A percentile compares a stretch with the other conserved stretches of the same genome.
These are phyloP conservation scores for Semaprochilodus insignis DNA, from an alignment of 2,797 vertebrate species.

Conservation along the genomic window DNA sequence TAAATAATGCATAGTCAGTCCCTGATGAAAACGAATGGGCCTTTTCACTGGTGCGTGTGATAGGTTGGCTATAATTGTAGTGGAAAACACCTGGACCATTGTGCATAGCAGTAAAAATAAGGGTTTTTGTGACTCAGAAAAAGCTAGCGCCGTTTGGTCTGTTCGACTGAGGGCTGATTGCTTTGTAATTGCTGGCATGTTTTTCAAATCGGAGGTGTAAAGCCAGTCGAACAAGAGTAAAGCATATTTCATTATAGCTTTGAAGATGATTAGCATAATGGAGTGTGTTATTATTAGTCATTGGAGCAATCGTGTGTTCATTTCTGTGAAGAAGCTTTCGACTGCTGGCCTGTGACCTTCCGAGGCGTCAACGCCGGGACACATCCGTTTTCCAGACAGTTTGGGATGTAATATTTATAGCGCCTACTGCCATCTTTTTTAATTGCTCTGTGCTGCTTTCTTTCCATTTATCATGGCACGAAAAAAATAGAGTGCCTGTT, in stretches of 20 bases:
- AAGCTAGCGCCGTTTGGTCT: conserved; percentile 3
- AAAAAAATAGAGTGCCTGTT: background rate
- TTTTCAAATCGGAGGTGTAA: conserved; percentile 40
- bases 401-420: conserved; percentile 17
- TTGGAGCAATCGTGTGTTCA: background rate
- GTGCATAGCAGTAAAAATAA: background rate
- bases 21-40: conserved; percentile 35
- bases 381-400: background rate
- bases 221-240: conserved; percentile 22
- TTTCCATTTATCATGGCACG: background rate
- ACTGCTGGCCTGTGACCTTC: conserved; percentile 14
- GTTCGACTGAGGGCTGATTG: conserved; percentile 49
- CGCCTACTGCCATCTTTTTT: background rate
- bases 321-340: background rate
- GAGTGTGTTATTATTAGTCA: conserved; percentile 25
- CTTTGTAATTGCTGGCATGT: conserved; percentile 48
- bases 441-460: background rate
- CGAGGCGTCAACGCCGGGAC: background rate
- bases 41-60: conserved; percentile 18
- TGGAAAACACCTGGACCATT: conserved; percentile 23
- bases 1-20: background rate
- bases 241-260: conserved; percentile 39
- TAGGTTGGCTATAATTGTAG: conserved; percentile 19
- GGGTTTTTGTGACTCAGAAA: conserved; percentile 6
- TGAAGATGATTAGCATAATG: conserved; percentile 1